Base-by-base conservation (phyloP, 2,113 vertebrate genomes). In the Spea bombifrons region DNA sequence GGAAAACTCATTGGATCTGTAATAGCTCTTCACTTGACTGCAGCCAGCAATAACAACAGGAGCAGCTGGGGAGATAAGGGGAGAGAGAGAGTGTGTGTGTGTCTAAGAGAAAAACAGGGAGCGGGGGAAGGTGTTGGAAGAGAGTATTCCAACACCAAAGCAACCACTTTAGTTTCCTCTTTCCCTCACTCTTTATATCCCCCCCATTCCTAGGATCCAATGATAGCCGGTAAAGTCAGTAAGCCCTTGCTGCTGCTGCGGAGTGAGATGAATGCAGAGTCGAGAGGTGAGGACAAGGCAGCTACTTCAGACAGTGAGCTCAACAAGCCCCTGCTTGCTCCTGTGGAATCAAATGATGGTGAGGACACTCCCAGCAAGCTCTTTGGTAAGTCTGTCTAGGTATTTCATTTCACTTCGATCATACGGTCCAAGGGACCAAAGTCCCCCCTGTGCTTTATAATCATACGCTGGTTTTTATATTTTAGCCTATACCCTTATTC, bases 151-250 rank as follows among this genome's bases (percentile, higher is more conserved):
- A 53, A 76, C 81, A 82, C 82, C 81, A 80, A 86, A 95, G 93
- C 87, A 87, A 83, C 87, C 92, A 90, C 91, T 90, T 91, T 92
- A 90, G 88, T 85, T 83, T 76, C 10, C 84, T 84, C 57, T 82
- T 86, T 86, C 85, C 85, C 86, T 84, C 82, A 84, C 85, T 81
- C 87, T 89, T 87, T 89, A 86, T 84, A 7, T 74, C 83, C 83
- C 73, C 88, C 89, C 88, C 88, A 84, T 76, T 88, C 89, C 88
- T 93, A 95, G 95, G 95, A 97, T 94, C 96, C 94, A 91, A 97
- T 98, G 97, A 98, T 98, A 94, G 95, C 96, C 91, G 97, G 96
- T 96, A 96, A 96, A 95, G 94, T 96, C 93, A 94, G 96, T 92
- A 97, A 99, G 93, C 95, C 95, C 91, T 93, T 92, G 95, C 95